Percentiles rank a stretch among this genome's conserved stretches.
Conservation (phyloP, 53 echinoderm and acorn worm genomes). For the Hippasteria phrygiana region DNA sequence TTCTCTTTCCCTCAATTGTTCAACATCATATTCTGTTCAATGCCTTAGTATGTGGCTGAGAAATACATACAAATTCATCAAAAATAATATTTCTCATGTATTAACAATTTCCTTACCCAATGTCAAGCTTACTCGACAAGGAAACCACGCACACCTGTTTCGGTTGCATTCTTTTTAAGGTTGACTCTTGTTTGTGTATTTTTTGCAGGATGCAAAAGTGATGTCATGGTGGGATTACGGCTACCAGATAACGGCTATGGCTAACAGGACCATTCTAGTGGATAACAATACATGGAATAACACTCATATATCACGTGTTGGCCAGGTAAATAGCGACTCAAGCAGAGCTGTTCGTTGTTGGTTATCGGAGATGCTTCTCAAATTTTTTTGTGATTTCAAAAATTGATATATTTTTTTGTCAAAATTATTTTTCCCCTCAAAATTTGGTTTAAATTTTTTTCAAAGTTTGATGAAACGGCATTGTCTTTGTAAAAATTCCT, state of each 20-base stretch:
- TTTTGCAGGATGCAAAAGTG: conserved; percentile 91
- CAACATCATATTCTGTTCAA: too few species aligned
- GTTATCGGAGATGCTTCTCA: neutral
- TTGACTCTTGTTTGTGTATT: conserved; percentile 16
- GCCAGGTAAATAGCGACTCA: conserved; percentile 75
- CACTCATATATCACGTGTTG: conserved; percentile 97
- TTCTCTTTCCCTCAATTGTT: too few species aligned
- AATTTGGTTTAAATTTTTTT: too few species aligned
- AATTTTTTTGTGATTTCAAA: neutral
- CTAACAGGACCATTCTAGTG: conserved; percentile 98
- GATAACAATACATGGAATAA: conserved; percentile 99
- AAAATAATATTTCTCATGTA: too few species aligned
- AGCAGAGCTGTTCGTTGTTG: neutral
- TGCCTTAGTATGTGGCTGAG: too few species aligned
- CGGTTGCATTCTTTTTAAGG: neutral
- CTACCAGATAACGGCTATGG: conserved; percentile 99
- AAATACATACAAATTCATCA: too few species aligned
- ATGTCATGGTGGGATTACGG: conserved; percentile 99
- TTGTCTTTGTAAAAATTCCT: too few species aligned
- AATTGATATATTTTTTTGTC: conserved; percentile 9
- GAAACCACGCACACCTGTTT: too few species aligned
- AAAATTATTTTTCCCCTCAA: too few species aligned
- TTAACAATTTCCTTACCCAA: too few species aligned
- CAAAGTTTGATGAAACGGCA: too few species aligned
- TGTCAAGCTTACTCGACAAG: too few species aligned